Evolutionary conservation across 2,888 invertebrate genomes (phyloP), one percentile per base, ranked within the genome.

Genomic region (Chloroclysta siterata): DNA sequence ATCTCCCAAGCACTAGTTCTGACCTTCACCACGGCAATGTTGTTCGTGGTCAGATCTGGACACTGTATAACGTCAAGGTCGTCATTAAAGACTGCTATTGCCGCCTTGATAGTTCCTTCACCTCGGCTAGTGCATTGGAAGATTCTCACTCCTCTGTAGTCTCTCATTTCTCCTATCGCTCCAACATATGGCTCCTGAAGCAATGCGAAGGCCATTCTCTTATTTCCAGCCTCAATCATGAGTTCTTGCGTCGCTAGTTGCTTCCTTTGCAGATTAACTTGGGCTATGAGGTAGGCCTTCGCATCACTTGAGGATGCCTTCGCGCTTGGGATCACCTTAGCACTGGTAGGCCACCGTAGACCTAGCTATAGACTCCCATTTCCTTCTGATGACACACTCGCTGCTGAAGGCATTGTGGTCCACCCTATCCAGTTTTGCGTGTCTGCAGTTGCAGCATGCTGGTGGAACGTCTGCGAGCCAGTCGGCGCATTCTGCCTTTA

Each of bases 191-290:
- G 22, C 22, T 22, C 22, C 22, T 22, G 22, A 3, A 22, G 22
- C 22, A 22, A 3, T 22, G 22, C 22, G 22, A 22, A 22, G 22
- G 22, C 22, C 22, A 22, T 22, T 22, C 22, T 22, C 22, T 22
- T 1, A 2, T 22, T 22, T 1, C 3, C 22, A 22, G 22, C 22
- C 3, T 22, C 22, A 3, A 22, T 22, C 28, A 59, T 28, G 0
- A 59, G 5, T 1, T 59, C 59, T 0, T 53, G 36, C 5, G 59
- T 59, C 0, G 59, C 59, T 0, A 22, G 8, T 28, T 36, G 8
- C 5, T 41, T 59, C 0, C 53, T 2, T 10, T 59, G 46, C 6
- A 53, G 28, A 39, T 59, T 59, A 0, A 47, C 59, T 28, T 59
- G 59, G 8, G 15, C 53, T 5, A 36, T 22, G 11, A 11, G 28